Evolutionary conservation across 2,113 vertebrate genomes (phyloP), one percentile per base, ranked within the genome.

Genomic region (Orycteropus afer): DNA sequence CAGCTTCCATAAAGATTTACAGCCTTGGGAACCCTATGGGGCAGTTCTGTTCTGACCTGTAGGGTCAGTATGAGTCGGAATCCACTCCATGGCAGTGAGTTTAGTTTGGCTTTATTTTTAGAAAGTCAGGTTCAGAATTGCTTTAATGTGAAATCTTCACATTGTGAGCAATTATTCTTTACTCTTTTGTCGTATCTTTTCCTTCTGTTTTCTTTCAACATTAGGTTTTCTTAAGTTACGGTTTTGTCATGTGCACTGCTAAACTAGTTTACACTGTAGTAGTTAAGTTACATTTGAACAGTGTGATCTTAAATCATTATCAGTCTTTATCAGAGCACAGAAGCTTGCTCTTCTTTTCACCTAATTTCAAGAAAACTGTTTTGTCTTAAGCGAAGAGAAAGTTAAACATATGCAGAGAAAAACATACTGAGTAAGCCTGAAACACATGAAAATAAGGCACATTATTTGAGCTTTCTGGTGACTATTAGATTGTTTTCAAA

Each of bases 131-230:
- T 59, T 92, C 51, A 77, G 0, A 93, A 55, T 76, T 86, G 51
- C 76, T 83, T 61, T 63, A n/a, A 61, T 53, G 51, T 74, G 59
- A 80, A 83, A 85, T 85, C 63, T 83, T 94, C 37, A 86, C 47
- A 85, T 76, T 18, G 11, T 15, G 4, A 83, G 73, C 18, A 79
- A n/a, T 37, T 55, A 73, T 81, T 93, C 51, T 40, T 85, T 17
- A 42, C 57, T 90, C 53, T 87, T 81, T 49, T 34, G 45, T 82
- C 32, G 71, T 71, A 67, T n/a, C 37, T 7, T 76, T 57, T 2
- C 37, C 40, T 34, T 29, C 40, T 37, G 32, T 2, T 1, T 69
- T 32, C 7, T 53, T 45, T 67, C 11, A 59, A 14, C 1, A 29
- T 76, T 76, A 32, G n/a, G 76, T 34, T 67, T 27, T 32, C 32